Evolutionary conservation across 2,797 vertebrate species (phyloP).

Genomic region (Ptychadena robeensis): DNA sequence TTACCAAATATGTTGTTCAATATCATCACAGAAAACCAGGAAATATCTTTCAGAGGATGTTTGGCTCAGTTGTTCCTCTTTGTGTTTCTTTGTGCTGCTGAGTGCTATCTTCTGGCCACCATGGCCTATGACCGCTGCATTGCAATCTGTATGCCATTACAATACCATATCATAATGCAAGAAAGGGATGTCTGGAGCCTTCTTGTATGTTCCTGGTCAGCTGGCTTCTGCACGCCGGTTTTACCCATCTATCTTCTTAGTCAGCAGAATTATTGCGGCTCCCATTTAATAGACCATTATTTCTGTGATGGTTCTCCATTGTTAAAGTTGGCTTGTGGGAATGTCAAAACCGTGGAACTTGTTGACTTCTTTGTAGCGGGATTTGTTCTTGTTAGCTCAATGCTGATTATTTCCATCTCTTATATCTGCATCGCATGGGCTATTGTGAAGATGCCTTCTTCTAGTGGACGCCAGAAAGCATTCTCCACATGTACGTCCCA

Average conservation of each 20-base stretch:
- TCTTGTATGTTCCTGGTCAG: constrained; percentile 23
- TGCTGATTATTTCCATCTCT: constrained; percentile 37
- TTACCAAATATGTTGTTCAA: constrained; percentile 65
- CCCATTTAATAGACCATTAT: constrained; percentile 43
- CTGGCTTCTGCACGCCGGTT: constrained; percentile 22
- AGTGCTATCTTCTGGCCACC: constrained; percentile 38
- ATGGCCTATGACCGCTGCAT: constrained; percentile 51
- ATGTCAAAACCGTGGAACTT: constrained; percentile 16
- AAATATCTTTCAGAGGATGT: constrained; percentile 63
- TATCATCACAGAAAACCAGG: constrained; percentile 51
- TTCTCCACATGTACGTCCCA: constrained; percentile 49
- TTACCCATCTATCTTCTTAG: constrained; percentile 10
- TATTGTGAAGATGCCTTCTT: constrained; percentile 47
- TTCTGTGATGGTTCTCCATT: constrained; percentile 48
- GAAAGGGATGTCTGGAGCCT: constrained; percentile 11
- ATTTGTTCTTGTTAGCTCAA: constrained; percentile 39
- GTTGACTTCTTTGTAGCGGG: constrained; percentile 32
- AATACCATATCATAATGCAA: constrained; percentile 36
- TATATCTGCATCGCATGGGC: constrained; percentile 30
- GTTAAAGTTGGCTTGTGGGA: constrained; percentile 33
- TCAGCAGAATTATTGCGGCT: constrained; percentile 50
- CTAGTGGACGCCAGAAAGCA: constrained; percentile 29
- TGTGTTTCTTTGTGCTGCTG: constrained; percentile 38
- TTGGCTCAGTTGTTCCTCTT: constrained; percentile 52
- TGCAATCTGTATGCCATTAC: constrained; percentile 40